Evolutionary conservation across 2,797 vertebrate genomes (phyloP), one percentile per base, ranked within the genome.

Genomic region (Tenualosa ilisha): DNA sequence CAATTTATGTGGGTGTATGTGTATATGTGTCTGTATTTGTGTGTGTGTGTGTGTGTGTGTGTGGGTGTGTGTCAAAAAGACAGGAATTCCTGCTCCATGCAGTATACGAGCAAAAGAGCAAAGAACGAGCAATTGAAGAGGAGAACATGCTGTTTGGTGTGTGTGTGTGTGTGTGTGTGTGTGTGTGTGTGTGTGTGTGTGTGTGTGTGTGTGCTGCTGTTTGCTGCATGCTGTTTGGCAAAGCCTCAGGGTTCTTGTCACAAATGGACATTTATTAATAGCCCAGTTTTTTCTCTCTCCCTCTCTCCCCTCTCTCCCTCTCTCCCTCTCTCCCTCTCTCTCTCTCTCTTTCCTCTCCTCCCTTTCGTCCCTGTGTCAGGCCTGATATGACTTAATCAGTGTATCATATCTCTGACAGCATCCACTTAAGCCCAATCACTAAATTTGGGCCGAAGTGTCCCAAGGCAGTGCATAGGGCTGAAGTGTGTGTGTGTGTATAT

Each of bases 231-330:
- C 79, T 31, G 82, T 26, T 92, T 93, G 93, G 89, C 91, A 86
- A 89, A 95, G 95, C 96, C 94, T 94, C 94, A 91, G 93, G 96
- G 95, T 94, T 94, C 91, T 94, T 95, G 95, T 95, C 95, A 95
- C 93, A 94, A 96, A 94, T 93, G 93, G 94, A 93, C 94, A 94
- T 94, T 95, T 96, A 96, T 96, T 95, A 96, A 95, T 96, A 95
- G 94, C 7, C 43, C 40, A 1, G 26, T n/a, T 53, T 53, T 53
- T 12, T 17, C 31, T 84, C 46, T 46, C 75, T 65, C 6, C 26
- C 84, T 31, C 63, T 15, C 26, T 37, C 63, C 4, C 24, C 63
- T 15, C 26, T 8, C 63, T 3, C 63, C 11, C 82, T 84, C 46
- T 46, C 75, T 65, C 6, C 26, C 84, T 31, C 63, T 15, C 26